Evolutionary conservation across 2,888 invertebrate species (phyloP).

Genomic region (Bembecia ichneumoniformis): DNA sequence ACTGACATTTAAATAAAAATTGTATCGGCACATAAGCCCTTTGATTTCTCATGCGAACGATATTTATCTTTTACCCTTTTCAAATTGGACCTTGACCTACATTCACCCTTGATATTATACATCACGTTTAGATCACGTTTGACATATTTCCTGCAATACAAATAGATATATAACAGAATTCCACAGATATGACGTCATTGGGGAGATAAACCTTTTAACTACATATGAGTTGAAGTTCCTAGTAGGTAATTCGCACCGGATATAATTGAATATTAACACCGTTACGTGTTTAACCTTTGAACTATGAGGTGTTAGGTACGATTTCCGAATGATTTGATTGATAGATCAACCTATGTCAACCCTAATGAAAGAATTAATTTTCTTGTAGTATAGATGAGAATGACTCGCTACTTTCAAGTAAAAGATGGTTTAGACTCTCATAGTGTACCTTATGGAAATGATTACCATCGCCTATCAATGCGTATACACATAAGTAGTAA

Average conservation of each 20-base stretch:
- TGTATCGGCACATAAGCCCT: constrained; percentile 3
- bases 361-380: too few relatives aligned
- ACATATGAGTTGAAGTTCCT: constrained; percentile 12
- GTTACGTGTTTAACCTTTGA: background rate
- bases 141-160: constrained; percentile 1
- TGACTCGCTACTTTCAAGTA: too few relatives aligned
- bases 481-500: too few relatives aligned
- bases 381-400: too few relatives aligned
- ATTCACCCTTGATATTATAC: constrained; percentile 31
- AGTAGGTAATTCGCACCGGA: background rate
- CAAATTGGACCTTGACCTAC: constrained; percentile 36
- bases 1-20: too few relatives aligned
- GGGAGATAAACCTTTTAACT: constrained; percentile 19
- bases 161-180: background rate
- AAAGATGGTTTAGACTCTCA: too few relatives aligned
- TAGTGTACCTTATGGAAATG: too few relatives aligned
- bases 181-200: constrained; percentile 11
- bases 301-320: too few relatives aligned
- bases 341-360: too few relatives aligned
- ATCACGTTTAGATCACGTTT: too few relatives aligned
- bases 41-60: background rate
- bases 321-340: too few relatives aligned
- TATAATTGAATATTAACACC: background rate
- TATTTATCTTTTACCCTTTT: constrained; percentile 1
- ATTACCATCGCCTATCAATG: too few relatives aligned